Base-by-base conservation (phyloP, 2,113 vertebrate species). In the Pseudorhombus dupliciocellatus region DNA sequence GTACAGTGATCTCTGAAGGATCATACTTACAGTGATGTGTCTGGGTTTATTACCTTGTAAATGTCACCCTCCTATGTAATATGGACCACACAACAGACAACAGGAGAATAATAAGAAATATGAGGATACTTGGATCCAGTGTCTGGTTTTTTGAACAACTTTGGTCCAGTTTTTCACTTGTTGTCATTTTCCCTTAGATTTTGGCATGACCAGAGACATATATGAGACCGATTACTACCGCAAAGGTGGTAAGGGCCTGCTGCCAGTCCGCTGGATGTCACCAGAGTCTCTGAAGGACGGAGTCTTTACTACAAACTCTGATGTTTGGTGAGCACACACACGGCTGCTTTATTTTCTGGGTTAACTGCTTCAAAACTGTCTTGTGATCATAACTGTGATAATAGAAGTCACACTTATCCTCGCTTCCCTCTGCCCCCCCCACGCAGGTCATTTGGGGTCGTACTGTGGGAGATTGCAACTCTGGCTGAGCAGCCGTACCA, bases 221-320 rank as follows among this genome's bases (percentile, higher is more conserved):
- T 99, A 99, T 7, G 98, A 99, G 93, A 99, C 98, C 0, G 98
- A 99, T 92, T 99, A 99, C 86, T 99, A 99, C 85, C 94, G 98
- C 30, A 99, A 99, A 89, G 97, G 98, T 31, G 98, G 98, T 26
- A 99, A 99, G 51, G 98, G 98, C 2, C 84, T 99, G 80, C 95
- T 99, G 65, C 98, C 98, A 0, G 98, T 99, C 2, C 97, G 98
- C 63, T 99, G 98, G 98, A 99, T 99, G 98, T 98, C 98, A 44
- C 98, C 98, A 0, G 98, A 99, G 66, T 99, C 98, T 0, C 95
- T 99, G 71, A 99, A 99, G 65, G 98, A 99, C 0, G 98, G 98
- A 18, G 97, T 99, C 71, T 99, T 99, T 93, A 99, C 97, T 64
- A 99, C 96, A 0, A 95, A 96, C 86, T 98, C 98, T 0, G 98